Conservation (phyloP, 2,113 vertebrate species). For the Myanophis thanlyinensis region DNA sequence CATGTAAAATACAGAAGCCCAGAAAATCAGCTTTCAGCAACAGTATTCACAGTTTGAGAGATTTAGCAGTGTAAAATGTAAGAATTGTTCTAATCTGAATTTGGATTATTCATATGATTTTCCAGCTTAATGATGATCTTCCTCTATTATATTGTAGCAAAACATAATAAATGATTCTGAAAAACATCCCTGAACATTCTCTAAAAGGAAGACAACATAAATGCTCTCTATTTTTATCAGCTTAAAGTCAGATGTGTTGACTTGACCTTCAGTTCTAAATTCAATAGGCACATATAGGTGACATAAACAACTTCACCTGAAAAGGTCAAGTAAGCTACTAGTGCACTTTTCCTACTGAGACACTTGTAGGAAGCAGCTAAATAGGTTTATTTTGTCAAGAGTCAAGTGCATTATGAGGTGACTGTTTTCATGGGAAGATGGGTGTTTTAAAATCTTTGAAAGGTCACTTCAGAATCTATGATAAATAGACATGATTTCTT, state of each 20-base stretch:
- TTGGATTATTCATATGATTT: neutral
- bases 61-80: neutral
- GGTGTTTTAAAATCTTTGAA: neutral
- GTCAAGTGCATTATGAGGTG: constrained; percentile 17
- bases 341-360: constrained; percentile 4
- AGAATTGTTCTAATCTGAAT: neutral
- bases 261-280: neutral
- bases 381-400: constrained; percentile 21
- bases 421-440: rapidly evolving
- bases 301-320: neutral
- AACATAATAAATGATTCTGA: neutral
- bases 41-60: neutral
- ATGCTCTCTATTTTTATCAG: neutral
- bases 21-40: neutral
- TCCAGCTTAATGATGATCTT: neutral
- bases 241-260: neutral
- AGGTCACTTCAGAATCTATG: neutral
- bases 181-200: neutral
- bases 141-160: neutral
- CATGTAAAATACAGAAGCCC: neutral
- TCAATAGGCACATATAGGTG: neutral
- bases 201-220: neutral
- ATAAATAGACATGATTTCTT: neutral
- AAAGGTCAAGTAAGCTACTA: constrained; percentile 9
- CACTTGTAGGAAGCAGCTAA: neutral